Evolutionary conservation across 2,888 invertebrate species (phyloP).

Genomic region (Orthosia gothica): DNA sequence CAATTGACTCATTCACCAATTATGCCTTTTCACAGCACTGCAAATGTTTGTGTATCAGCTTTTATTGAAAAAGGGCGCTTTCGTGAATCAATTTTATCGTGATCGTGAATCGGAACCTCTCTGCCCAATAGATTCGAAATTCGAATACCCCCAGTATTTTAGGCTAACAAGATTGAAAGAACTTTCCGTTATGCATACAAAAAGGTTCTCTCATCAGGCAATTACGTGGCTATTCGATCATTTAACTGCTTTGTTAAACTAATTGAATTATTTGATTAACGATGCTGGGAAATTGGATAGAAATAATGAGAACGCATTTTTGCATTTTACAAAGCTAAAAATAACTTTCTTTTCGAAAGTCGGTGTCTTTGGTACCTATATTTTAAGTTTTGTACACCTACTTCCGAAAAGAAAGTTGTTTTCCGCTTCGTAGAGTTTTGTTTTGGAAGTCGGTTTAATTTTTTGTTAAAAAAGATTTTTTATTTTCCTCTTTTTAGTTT

Average conservation of each 20-base stretch:
- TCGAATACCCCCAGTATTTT: conserved; percentile 56
- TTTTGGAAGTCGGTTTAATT: too few species aligned
- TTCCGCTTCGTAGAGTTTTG: too few species aligned
- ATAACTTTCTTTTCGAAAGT: too few species aligned
- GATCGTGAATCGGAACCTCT: conserved; percentile 62
- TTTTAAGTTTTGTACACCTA: too few species aligned
- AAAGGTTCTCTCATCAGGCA: conserved; percentile 50
- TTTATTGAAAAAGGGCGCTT: conserved; percentile 66
- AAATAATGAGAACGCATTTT: conserved; percentile 22
- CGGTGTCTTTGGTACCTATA: too few species aligned
- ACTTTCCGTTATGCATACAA: conserved; percentile 63
- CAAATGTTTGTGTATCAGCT: conserved; percentile 58
- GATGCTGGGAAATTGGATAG: background rate
- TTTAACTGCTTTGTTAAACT: conserved; percentile 30
- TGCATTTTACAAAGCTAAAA: background rate
- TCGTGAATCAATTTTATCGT: conserved; percentile 65
- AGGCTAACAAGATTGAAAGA: conserved; percentile 67
- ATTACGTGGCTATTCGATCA: conserved; percentile 51
- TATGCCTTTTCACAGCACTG: conserved; percentile 45
- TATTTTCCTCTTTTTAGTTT: too few species aligned
- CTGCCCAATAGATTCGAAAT: conserved; percentile 52
- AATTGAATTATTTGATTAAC: conserved; percentile 40
- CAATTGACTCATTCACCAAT: conserved; percentile 37
- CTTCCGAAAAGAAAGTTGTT: too few species aligned
- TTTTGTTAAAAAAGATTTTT: too few species aligned